Percentiles rank a stretch among this genome's conserved stretches.
phyloP scores from a whole-genome alignment of 2,888 invertebrate species.

The Scrobipalpa atriplicella region DNA sequence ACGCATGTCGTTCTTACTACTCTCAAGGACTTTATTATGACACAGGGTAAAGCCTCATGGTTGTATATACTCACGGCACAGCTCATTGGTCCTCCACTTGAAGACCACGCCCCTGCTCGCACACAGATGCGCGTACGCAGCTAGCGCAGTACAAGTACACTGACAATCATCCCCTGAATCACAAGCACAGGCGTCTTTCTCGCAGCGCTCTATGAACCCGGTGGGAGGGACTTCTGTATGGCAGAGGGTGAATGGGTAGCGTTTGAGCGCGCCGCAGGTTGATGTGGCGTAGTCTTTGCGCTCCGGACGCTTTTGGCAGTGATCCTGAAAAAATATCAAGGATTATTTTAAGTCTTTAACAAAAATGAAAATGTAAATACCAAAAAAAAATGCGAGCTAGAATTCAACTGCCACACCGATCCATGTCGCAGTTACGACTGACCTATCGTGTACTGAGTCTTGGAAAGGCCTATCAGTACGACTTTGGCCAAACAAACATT shows the following conservation, averaged over 20 bases:
- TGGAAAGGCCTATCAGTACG: too few species aligned
- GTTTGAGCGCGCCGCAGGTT: conserved; percentile 90
- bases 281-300: conserved; percentile 91
- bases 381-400: too few species aligned
- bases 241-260: conserved; percentile 87
- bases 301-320: conserved; percentile 89
- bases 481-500: too few species aligned
- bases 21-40: neutral
- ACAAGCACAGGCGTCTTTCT: conserved; percentile 94
- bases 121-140: conserved; percentile 94
- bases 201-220: conserved; percentile 87
- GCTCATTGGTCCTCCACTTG: conserved; percentile 90
- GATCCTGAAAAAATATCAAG: too few species aligned
- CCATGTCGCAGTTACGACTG: too few species aligned
- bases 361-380: too few species aligned
- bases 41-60: neutral
- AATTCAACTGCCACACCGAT: too few species aligned
- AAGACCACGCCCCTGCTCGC: conserved; percentile 88
- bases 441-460: too few species aligned
- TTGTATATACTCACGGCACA: conserved; percentile 88
- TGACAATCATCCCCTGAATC: conserved; percentile 93
- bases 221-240: conserved; percentile 91
- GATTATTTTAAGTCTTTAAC: too few species aligned
- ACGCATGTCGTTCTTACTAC: neutral
- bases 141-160: conserved; percentile 94